Conservation (phyloP, 2,888 invertebrate species). For the Dromius quadrimaculatus region DNA sequence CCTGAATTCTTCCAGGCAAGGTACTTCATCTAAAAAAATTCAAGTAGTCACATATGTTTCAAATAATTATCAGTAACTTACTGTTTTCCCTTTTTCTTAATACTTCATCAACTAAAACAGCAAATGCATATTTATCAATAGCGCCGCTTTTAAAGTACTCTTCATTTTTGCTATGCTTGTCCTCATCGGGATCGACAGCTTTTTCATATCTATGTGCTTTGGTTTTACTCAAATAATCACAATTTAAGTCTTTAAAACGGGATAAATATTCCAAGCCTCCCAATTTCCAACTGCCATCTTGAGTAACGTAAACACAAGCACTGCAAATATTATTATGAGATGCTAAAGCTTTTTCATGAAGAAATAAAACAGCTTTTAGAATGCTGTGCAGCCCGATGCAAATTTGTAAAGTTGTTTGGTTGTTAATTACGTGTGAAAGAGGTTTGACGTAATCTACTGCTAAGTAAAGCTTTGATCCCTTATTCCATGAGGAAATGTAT, state of each 20-base stretch:
- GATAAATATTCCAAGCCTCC: slow-evolving; percentile 87
- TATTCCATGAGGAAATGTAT: slow-evolving; percentile 85
- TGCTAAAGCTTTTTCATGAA: slow-evolving; percentile 83
- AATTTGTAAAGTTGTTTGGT: slow-evolving; percentile 82
- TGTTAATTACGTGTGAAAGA: slow-evolving; percentile 74
- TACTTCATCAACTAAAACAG: slow-evolving; percentile 80
- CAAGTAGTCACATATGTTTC: slow-evolving; percentile 47
- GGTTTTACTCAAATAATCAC: slow-evolving; percentile 76
- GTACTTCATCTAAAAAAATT: slow-evolving; percentile 73
- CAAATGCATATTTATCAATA: slow-evolving; percentile 84
- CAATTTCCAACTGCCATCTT: slow-evolving; percentile 89
- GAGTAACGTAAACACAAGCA: slow-evolving; percentile 84
- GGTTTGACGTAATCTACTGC: slow-evolving; percentile 88
- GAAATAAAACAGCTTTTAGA: slow-evolving; percentile 83
- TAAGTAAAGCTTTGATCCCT: slow-evolving; percentile 79
- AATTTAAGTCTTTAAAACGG: slow-evolving; percentile 75
- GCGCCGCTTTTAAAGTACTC: slow-evolving; percentile 67
- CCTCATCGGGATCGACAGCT: slow-evolving; percentile 79
- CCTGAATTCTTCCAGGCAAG: slow-evolving; percentile 77
- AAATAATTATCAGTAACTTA: slow-evolving; percentile 54
- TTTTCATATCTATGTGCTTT: slow-evolving; percentile 76
- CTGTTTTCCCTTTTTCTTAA: slow-evolving; percentile 69
- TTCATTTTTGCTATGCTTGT: slow-evolving; percentile 67
- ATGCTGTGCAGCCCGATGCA: slow-evolving; percentile 85
- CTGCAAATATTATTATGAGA: slow-evolving; percentile 88